Conservation (phyloP, 2,888 invertebrate species). For the Chaitophorus viminalis region DNA sequence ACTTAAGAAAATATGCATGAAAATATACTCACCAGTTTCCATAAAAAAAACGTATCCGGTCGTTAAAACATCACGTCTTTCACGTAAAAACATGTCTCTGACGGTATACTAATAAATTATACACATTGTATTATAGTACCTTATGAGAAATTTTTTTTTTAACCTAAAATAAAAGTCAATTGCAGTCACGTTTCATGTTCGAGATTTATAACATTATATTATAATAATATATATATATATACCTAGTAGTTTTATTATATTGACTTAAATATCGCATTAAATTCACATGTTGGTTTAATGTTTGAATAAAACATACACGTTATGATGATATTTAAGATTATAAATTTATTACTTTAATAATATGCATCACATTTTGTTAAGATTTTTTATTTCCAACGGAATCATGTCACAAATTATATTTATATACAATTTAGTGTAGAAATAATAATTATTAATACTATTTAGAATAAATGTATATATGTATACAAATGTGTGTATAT, state of each 20-base stretch:
- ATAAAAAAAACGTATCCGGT: conserved; percentile 55
- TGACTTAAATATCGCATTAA: not conserved
- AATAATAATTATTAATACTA: too few species aligned
- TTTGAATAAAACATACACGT: not conserved
- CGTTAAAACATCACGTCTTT: conserved; percentile 57
- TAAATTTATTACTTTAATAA: not conserved
- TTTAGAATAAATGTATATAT: too few species aligned
- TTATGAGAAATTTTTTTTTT: conserved; percentile 29
- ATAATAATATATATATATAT: not conserved
- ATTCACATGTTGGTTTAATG: not conserved
- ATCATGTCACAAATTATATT: not conserved
- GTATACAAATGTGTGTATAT: too few species aligned
- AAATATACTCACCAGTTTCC: conserved; percentile 30
- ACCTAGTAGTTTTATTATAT: conserved; percentile 1
- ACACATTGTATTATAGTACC: not conserved
- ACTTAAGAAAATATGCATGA: conserved; percentile 21
- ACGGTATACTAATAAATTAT: conserved; percentile 39
- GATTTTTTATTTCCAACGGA: not conserved
- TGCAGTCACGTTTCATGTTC: not conserved
- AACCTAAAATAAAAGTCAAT: conserved; percentile 16
- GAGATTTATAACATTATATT: not conserved
- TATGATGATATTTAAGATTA: not conserved
- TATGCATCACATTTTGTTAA: not conserved
- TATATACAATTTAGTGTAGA: too few species aligned
- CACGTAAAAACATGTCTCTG: conserved; percentile 30